Percentiles rank a stretch among this genome's conserved stretches.
phyloP scores from a whole-genome alignment of 2,113 vertebrate genomes.

The Alethe diademata region DNA sequence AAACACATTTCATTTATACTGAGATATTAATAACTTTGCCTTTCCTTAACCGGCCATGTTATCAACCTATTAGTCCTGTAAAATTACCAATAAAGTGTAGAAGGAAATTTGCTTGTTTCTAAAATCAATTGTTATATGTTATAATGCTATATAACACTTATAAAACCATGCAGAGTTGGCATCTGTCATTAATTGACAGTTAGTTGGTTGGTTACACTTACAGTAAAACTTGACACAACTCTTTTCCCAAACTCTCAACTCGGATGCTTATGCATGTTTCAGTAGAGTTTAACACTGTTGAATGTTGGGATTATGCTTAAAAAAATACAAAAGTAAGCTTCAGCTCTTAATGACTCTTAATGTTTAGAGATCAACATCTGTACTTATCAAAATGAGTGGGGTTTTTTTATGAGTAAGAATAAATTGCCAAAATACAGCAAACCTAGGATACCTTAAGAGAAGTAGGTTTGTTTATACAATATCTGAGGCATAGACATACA shows the following conservation, averaged over 20 bases:
- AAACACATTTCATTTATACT: not conserved
- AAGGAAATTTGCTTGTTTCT: not conserved
- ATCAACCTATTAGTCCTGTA: not conserved
- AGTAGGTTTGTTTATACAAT: not conserved
- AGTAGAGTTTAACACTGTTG: not conserved
- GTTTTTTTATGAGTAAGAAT: not conserved
- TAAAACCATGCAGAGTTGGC: not conserved
- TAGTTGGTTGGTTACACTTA: not conserved
- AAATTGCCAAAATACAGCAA: not conserved
- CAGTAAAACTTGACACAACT: not conserved
- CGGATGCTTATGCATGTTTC: not conserved
- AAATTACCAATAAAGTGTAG: not conserved
- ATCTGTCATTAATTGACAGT: not conserved
- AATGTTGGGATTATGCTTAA: not conserved
- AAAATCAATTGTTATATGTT: not conserved
- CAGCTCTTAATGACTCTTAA: not conserved
- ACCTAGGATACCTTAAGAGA: not conserved
- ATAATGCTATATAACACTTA: not conserved
- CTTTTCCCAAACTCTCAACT: not conserved
- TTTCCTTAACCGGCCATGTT: not conserved
- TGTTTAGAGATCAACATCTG: not conserved
- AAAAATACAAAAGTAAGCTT: not conserved
- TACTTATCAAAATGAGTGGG: accelerated
- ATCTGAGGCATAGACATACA: not conserved
- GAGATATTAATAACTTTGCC: not conserved